Conservation (phyloP, 2,797 vertebrate genomes). For the Rallus crepitans region DNA sequence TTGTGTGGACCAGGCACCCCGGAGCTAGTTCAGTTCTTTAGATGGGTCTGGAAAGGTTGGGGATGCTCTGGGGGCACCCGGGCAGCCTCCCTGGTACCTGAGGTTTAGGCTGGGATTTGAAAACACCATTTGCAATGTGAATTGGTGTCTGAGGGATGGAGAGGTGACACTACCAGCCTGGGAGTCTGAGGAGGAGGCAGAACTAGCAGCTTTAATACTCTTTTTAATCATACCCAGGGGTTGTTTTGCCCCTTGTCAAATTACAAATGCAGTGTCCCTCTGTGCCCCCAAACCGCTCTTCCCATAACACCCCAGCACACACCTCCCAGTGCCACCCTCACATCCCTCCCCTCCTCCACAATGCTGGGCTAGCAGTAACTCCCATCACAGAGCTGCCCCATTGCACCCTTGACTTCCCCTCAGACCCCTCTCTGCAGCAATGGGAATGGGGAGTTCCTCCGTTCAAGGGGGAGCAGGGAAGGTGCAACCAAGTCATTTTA, state of each 20-base stretch:
- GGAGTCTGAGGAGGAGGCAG: not conserved
- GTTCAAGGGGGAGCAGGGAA: not conserved
- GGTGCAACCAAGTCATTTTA: fast-evolving
- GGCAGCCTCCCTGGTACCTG: not conserved
- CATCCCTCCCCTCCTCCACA: not conserved
- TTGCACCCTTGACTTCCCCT: not conserved
- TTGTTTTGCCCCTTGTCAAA: not conserved
- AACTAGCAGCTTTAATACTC: not conserved
- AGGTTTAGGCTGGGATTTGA: not conserved
- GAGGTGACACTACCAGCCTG: not conserved
- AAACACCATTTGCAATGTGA: not conserved
- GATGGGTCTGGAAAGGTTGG: not conserved
- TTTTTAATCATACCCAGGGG: not conserved
- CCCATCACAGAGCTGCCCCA: not conserved
- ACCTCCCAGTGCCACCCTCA: not conserved
- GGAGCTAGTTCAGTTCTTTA: not conserved
- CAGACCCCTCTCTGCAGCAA: fast-evolving
- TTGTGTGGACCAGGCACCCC: fast-evolving
- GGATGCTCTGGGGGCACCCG: not conserved
- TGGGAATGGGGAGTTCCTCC: not conserved
- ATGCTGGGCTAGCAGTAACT: not conserved
- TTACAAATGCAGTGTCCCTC: not conserved
- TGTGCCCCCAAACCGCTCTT: not conserved
- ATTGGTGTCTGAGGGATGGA: not conserved
- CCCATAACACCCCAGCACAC: not conserved